Evolutionary conservation across 2,888 invertebrate genomes (phyloP), one percentile per base, ranked within the genome.

Genomic region (Lymantria dispar): DNA sequence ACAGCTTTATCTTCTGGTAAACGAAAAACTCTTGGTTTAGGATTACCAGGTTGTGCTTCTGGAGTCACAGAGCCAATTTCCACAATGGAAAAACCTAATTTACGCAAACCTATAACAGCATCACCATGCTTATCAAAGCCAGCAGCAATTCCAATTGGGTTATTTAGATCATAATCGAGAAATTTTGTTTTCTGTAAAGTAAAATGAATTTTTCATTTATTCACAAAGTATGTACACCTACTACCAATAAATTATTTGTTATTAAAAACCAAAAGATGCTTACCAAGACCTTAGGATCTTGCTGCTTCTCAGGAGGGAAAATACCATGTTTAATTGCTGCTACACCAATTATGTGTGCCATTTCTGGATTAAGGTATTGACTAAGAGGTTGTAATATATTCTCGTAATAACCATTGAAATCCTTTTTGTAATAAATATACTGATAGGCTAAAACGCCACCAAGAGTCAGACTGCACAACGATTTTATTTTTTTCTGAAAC

Each of bases 51-150:
- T 80, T 99, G 99, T 0, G 99, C 96, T 68, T 94, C 78, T 0
- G 99, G 99, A 1, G 99, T 99, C 0, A 99, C 95, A 5, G 98
- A 98, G 53, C 99, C 99, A 67, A 99, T 94, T 93, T 99, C 99
- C 15, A 99, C 94, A 82, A 98, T 97, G 7, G 99, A 97, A 86
- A 99, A 99, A 0, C 99, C 99, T 51, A 98, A 87, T 70, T 95
- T 94, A 56, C 94, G 92, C 38, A 99, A 85, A 0, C 97, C 97
- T 68, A 94, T 83, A 1, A 98, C 92, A 15, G 97, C 98, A 90
- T 99, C 98, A 7, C 95, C 99, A 85, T 99, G 95, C 84, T 99
- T 99, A 83, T 99, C 99, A 88, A 99, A 99, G 7, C 99, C 99
- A 51, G 99, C 99, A 29, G 99, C 99, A 73, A 99, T 94, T n/a